These are phyloP conservation scores for Engystomops pustulosus DNA, from an alignment of 2,113 vertebrate species.

Conservation along the genomic window DNA sequence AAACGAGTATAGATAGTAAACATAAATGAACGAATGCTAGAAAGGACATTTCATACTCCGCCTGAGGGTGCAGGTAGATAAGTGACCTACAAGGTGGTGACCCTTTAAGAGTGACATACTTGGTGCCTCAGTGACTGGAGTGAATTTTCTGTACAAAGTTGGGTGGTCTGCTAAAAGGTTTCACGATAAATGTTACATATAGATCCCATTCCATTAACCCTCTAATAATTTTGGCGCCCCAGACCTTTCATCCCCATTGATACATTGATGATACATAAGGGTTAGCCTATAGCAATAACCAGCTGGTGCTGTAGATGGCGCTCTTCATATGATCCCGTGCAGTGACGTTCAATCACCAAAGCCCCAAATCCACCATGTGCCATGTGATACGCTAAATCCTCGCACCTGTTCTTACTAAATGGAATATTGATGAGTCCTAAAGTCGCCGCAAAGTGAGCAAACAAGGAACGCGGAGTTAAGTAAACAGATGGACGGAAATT, in stretches of 20 bases:
- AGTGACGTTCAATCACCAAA: slow-evolving; percentile 56
- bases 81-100: too few species aligned
- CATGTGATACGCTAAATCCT: slow-evolving; percentile 62
- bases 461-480: slow-evolving; percentile 63
- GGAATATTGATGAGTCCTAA: slow-evolving; percentile 55
- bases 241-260: not conserved
- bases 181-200: too few species aligned
- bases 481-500: slow-evolving; percentile 63
- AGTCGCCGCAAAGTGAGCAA: slow-evolving; percentile 62
- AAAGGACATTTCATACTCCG: too few species aligned
- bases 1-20: too few species aligned
- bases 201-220: not conserved
- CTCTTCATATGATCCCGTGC: not conserved
- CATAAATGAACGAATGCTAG: too few species aligned
- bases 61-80: too few species aligned
- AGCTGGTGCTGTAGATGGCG: not conserved
- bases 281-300: not conserved
- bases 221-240: not conserved
- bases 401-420: slow-evolving; percentile 58
- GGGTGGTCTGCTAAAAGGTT: too few species aligned
- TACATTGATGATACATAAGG: not conserved
- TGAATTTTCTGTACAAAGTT: too few species aligned
- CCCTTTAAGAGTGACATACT: too few species aligned
- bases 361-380: slow-evolving; percentile 49
- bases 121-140: too few species aligned